Base-by-base conservation (phyloP, 2,113 vertebrate genomes). In the Chaenocephalus aceratus region DNA sequence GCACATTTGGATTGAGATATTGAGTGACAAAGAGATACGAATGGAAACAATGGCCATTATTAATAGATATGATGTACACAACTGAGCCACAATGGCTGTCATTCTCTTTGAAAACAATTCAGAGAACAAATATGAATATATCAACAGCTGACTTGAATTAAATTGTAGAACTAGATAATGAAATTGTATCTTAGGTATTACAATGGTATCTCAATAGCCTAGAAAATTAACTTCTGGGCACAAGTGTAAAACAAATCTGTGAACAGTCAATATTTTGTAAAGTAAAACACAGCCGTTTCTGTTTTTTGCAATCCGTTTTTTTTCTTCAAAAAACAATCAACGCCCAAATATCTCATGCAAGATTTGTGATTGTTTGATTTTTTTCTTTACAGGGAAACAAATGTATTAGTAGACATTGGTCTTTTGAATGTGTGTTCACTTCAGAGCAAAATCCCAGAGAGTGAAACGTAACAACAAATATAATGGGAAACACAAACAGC, bases 1-100 rank as follows among this genome's bases (percentile, higher is more conserved):
- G 93, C 93, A 93, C 93, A 89, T 90, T 90, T 88, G 92, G 93
- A 91, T 86, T 26, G 46, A 90, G 85, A 89, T 89, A 81, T 61
- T 60, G 81, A 87, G 79, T 87, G 86, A 91, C 71, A 73, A 76
- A 69, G 30, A 84, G 48, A 79, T 57, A 83, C 46, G 63, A 14
- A 57, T 83, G 68, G 80, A 85, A 64, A 78, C 36, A 56, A 86
- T 70, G 82, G 46, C 45, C 69, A 18, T 75, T 65, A 71, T 44
- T 59, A 75, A 79, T 34, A 72, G 45, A 69, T n/a, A 72, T 21
- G 46, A 60, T 81, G 48, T 64, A 45, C 30, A 72, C 49, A 61
- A 66, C 56, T 59, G 59, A 30, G 61, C 41, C 64, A 48, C 46
- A 67, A 68, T 53, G 72, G 58, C 67, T 73, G 15, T 57, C 59